phyloP scores from a whole-genome alignment of 1,140 invertebrate genomes.

The Lordiphosa clarofinis region DNA sequence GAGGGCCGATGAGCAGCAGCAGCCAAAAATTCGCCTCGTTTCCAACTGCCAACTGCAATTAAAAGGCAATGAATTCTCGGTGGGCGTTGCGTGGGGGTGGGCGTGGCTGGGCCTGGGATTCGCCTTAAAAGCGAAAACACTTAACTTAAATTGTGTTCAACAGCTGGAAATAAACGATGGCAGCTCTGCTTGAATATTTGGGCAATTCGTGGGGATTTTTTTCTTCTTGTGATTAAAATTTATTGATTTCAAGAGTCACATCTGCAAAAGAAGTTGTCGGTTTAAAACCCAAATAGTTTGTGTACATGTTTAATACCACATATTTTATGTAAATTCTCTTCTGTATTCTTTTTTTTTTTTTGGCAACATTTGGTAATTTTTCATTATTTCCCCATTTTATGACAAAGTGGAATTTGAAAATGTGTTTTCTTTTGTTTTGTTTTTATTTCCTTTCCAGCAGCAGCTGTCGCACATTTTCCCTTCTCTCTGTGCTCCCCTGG shows the following conservation, averaged over 20 bases:
- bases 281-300: too few species aligned
- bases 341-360: constrained; percentile 1
- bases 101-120: constrained; percentile 9
- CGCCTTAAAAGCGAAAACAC: constrained; percentile 56
- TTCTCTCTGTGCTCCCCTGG: constrained; percentile 14
- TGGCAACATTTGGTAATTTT: constrained; percentile 45
- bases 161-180: constrained; percentile 59
- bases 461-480: constrained; percentile 19
- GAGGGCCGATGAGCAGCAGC: constrained; percentile 24
- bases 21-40: constrained; percentile 53
- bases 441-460: constrained; percentile 8
- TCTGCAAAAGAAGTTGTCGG: too few species aligned
- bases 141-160: constrained; percentile 67
- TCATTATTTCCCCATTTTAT: constrained; percentile 53
- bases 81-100: constrained; percentile 18
- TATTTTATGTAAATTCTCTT: too few species aligned
- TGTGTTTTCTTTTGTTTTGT: constrained; percentile 31
- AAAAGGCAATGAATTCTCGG: constrained; percentile 69
- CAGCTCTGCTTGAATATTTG: not conserved
- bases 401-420: constrained; percentile 54
- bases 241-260: too few species aligned
- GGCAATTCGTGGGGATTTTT: not conserved
- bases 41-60: constrained; percentile 70
- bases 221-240: not conserved
- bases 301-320: too few species aligned